These are phyloP conservation scores for Alloscopus bannaensis DNA, from an alignment of 2,888 invertebrate genomes.

Conservation along the genomic window DNA sequence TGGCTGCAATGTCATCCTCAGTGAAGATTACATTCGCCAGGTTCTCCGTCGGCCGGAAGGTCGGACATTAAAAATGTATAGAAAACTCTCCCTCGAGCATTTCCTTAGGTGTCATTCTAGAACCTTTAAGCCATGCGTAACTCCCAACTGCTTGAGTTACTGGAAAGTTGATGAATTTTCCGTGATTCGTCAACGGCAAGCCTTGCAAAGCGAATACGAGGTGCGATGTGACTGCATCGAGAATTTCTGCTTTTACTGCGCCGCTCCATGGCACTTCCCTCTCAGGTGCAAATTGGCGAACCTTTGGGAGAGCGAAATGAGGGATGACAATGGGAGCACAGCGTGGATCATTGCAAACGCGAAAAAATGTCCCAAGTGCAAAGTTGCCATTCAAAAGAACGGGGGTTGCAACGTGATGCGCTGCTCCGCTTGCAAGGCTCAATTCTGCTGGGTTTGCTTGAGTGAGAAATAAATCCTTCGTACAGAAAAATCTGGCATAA, in stretches of 20 bases:
- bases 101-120: neutral
- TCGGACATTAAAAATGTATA: neutral
- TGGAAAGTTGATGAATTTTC: neutral
- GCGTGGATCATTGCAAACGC: constrained; percentile 81
- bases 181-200: neutral
- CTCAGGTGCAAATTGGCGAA: constrained; percentile 79
- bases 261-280: constrained; percentile 79
- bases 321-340: constrained; percentile 80
- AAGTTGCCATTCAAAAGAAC: constrained; percentile 97
- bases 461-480: constrained; percentile 81
- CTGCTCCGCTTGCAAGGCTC: constrained; percentile 91
- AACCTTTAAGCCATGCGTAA: neutral
- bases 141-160: neutral
- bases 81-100: neutral
- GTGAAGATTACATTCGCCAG: neutral
- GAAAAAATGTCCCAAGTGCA: constrained; percentile 96
- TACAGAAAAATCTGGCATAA: no score
- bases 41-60: neutral
- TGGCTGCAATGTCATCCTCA: neutral
- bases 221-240: constrained; percentile 78
- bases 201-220: constrained; percentile 73
- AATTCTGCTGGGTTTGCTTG: constrained; percentile 99
- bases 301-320: no score
- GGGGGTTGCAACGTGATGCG: constrained; percentile 99
- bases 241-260: constrained; percentile 79